phyloP scores from a whole-genome alignment of 2,797 vertebrate species.

The Melanotaenia parkinsoni region DNA sequence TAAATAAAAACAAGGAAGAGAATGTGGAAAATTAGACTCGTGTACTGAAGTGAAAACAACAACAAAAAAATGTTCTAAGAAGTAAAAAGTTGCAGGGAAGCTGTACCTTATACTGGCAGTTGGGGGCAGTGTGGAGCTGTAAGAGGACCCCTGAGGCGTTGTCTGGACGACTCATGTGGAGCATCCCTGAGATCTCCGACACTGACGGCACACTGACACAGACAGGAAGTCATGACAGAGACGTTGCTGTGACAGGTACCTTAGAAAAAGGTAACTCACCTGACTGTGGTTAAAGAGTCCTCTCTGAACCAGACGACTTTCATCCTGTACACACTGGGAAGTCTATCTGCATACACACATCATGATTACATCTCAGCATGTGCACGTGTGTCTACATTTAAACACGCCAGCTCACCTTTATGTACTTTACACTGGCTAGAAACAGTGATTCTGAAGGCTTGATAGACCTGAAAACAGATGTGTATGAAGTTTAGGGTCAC shows the following conservation, averaged over 20 bases:
- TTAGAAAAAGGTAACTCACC: slow-evolving; percentile 70
- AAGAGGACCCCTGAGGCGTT: slow-evolving; percentile 82
- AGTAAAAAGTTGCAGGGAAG: background rate
- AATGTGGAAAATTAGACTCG: too few species aligned
- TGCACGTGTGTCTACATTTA: background rate
- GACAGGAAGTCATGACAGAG: slow-evolving; percentile 8
- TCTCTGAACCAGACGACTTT: slow-evolving; percentile 93
- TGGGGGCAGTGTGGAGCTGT: slow-evolving; percentile 91
- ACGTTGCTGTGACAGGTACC: background rate
- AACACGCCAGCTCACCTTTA: slow-evolving; percentile 82
- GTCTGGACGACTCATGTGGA: slow-evolving; percentile 88
- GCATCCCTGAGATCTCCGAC: slow-evolving; percentile 90
- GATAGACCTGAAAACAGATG: slow-evolving; percentile 87
- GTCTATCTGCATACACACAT: slow-evolving; percentile 80
- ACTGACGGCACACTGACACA: slow-evolving; percentile 85
- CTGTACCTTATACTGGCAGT: slow-evolving; percentile 94
- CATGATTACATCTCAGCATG: background rate
- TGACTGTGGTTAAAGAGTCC: slow-evolving; percentile 87
- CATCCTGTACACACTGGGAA: slow-evolving; percentile 89
- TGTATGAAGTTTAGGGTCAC: background rate
- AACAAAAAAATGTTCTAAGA: too few species aligned
- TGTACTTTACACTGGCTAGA: slow-evolving; percentile 86
- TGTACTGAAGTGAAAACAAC: too few species aligned
- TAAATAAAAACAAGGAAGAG: too few species aligned
- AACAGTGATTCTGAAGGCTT: slow-evolving; percentile 91